phyloP scores from a whole-genome alignment of 53 echinoderm and acorn worm genomes.

The Mesocentrotus franciscanus region DNA sequence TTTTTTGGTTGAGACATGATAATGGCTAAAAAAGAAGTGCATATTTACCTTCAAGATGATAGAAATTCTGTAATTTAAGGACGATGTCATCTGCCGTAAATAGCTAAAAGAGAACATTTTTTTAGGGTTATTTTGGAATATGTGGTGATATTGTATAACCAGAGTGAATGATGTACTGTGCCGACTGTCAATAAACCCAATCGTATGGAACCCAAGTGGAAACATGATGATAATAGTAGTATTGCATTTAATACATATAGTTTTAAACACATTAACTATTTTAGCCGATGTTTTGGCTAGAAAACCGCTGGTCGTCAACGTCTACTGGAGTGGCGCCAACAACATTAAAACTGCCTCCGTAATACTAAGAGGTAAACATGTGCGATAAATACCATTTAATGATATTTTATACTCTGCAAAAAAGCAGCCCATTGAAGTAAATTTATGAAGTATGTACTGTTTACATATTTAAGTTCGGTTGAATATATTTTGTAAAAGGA shows the following conservation, averaged over 20 bases:
- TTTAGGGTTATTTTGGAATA: too few relatives aligned
- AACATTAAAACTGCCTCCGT: not conserved
- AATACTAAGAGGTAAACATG: not conserved
- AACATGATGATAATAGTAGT: not conserved
- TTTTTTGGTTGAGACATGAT: too few relatives aligned
- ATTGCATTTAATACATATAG: not conserved
- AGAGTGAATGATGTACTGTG: too few relatives aligned
- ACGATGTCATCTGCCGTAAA: too few relatives aligned
- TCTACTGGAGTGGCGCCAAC: constrained; percentile 9
- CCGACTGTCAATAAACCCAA: too few relatives aligned
- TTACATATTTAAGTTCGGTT: not conserved
- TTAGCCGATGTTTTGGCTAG: constrained; percentile 4
- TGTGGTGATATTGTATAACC: too few relatives aligned
- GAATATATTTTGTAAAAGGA: not conserved
- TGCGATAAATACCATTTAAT: not conserved
- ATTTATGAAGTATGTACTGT: not conserved
- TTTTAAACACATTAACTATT: not conserved
- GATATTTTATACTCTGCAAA: not conserved
- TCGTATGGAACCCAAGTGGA: not conserved
- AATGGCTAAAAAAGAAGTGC: not conserved
- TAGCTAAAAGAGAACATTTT: too few relatives aligned
- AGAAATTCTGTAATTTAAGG: too few relatives aligned
- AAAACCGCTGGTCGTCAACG: not conserved
- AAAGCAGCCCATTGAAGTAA: not conserved
- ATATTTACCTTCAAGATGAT: not conserved